These are phyloP conservation scores for Drosophila suzukii DNA, from an alignment of 1,140 invertebrate species.

Conservation along the genomic window DNA sequence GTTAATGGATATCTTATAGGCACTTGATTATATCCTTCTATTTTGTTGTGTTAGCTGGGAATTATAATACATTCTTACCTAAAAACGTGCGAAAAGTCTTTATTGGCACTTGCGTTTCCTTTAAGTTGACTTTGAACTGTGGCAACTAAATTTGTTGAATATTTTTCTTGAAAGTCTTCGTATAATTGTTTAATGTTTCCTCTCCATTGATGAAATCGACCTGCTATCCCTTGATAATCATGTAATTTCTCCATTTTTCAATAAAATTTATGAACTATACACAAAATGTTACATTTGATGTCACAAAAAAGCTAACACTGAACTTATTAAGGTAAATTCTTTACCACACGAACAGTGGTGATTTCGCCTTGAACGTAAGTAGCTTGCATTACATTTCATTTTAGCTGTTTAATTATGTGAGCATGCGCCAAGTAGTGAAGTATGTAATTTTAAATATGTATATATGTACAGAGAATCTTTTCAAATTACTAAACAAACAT, in stretches of 20 bases:
- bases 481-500: too few relatives aligned
- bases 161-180: slow-evolving; percentile 86
- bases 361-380: not conserved
- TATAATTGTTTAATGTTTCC: slow-evolving; percentile 88
- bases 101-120: slow-evolving; percentile 84
- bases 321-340: not conserved
- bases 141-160: slow-evolving; percentile 85
- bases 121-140: slow-evolving; percentile 66
- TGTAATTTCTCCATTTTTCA: slow-evolving; percentile 89
- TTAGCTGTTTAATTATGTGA: not conserved
- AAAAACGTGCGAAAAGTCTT: slow-evolving; percentile 90
- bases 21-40: too few relatives aligned
- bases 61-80: slow-evolving; percentile 86
- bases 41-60: too few relatives aligned
- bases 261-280: not conserved
- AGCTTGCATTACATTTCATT: not conserved
- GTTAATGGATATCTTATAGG: too few relatives aligned
- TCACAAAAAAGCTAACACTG: not conserved
- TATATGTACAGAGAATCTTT: not conserved
- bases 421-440: not conserved
- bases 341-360: not conserved
- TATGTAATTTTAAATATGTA: not conserved
- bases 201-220: slow-evolving; percentile 88
- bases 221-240: slow-evolving; percentile 90
- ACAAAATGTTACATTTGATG: not conserved